Percentiles rank a stretch among this genome's conserved stretches.
These are phyloP conservation scores for Aphelocoma coerulescens DNA, from an alignment of 2,113 vertebrate genomes.

Conservation along the genomic window DNA sequence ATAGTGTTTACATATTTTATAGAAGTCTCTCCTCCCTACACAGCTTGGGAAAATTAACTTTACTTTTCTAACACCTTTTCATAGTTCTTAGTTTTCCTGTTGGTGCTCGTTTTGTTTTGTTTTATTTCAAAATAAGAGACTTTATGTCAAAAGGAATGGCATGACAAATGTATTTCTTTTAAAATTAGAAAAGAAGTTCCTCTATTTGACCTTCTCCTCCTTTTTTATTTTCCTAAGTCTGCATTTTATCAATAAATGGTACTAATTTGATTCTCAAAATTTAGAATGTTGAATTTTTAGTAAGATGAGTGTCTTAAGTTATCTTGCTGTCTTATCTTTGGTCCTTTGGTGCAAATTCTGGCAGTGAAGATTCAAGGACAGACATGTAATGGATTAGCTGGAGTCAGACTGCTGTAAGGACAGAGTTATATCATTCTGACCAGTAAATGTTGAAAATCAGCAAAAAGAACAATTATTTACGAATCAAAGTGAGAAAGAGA, in stretches of 20 bases:
- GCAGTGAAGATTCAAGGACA: not conserved
- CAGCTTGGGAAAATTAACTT: not conserved
- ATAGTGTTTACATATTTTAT: too few species aligned
- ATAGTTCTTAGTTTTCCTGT: not conserved
- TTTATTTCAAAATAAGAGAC: not conserved
- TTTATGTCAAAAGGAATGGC: not conserved
- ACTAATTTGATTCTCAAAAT: not conserved
- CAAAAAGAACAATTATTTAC: not conserved
- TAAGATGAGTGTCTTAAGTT: not conserved
- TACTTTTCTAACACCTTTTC: not conserved
- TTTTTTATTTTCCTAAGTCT: not conserved
- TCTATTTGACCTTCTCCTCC: not conserved
- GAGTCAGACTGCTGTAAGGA: not conserved
- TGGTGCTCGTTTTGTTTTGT: not conserved
- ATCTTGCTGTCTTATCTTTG: not conserved
- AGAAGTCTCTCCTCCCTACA: too few species aligned
- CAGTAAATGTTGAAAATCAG: not conserved
- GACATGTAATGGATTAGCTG: not conserved
- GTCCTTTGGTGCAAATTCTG: not conserved
- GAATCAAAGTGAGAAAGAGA: not conserved
- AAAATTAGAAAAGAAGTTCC: accelerated
- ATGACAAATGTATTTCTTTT: not conserved
- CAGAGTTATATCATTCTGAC: not conserved
- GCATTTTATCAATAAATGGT: not conserved
- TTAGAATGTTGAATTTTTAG: not conserved